These are phyloP conservation scores for Enteromius treurensis DNA, from an alignment of 2,797 vertebrate species.

Conservation along the genomic window DNA sequence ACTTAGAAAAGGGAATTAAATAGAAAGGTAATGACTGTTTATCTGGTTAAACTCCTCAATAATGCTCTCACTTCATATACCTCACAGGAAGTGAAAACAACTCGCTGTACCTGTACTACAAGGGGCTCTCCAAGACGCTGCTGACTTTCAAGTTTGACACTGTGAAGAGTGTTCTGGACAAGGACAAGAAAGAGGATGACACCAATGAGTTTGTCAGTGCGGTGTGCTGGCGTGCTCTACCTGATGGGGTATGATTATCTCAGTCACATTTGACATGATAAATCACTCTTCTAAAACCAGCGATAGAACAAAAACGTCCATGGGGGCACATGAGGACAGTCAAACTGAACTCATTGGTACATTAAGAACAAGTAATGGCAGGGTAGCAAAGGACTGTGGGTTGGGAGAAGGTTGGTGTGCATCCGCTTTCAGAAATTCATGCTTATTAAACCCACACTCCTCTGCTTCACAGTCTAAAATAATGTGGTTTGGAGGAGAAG, in stretches of 20 bases:
- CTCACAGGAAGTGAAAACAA: conserved; percentile 96
- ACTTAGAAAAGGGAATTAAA: neutral
- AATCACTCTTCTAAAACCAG: neutral
- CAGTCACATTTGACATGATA: neutral
- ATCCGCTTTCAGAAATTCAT: neutral
- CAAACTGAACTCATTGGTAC: neutral
- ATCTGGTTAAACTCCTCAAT: neutral
- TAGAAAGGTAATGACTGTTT: neutral
- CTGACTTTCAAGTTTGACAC: conserved; percentile 99
- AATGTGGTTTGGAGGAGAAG: neutral
- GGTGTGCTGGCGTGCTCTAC: conserved; percentile 96
- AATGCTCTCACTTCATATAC: neutral
- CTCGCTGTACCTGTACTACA: conserved; percentile 98
- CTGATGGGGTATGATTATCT: conserved; percentile 88
- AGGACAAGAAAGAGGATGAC: conserved; percentile 98
- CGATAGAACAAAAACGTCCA: too few relatives aligned
- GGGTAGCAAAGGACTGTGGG: neutral
- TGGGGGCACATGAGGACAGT: neutral
- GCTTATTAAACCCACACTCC: conserved; percentile 7
- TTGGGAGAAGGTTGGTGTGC: neutral
- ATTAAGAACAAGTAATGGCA: conserved; percentile 15
- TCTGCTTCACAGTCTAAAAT: conserved; percentile 18
- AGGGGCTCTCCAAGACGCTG: conserved; percentile 98
- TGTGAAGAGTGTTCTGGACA: conserved; percentile 98
- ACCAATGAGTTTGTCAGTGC: conserved; percentile 99